A percentile compares a stretch with the other conserved stretches of the same genome.
Conservation (phyloP, 2,113 vertebrate species). For the Anas platyrhynchos region DNA sequence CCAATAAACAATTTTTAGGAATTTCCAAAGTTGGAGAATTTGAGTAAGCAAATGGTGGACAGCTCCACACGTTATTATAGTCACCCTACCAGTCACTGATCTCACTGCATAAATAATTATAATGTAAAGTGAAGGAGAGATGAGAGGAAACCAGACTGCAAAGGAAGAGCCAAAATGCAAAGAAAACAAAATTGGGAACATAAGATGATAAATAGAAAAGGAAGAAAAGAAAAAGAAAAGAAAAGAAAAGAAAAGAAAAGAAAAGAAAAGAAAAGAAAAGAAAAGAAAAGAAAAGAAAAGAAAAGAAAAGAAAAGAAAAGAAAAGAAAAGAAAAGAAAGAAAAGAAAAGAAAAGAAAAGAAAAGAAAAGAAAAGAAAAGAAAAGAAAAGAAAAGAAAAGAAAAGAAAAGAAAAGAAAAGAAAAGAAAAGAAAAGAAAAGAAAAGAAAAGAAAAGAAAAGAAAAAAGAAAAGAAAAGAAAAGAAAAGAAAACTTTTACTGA, state of each 20-base stretch:
- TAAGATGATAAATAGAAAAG: not conserved
- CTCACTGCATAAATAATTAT: not conserved
- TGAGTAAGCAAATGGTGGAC: not conserved
- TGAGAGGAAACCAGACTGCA: not conserved
- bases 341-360: too few relatives aligned
- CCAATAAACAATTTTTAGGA: not conserved
- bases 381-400: too few relatives aligned
- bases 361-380: too few relatives aligned
- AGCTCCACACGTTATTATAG: not conserved
- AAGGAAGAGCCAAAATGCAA: not conserved
- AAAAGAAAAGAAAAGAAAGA: too few relatives aligned
- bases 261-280: not conserved
- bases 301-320: too few relatives aligned
- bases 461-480: not conserved
- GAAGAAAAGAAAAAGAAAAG: not conserved
- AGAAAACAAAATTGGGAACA: not conserved
- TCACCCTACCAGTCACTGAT: not conserved
- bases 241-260: not conserved
- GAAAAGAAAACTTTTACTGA: not conserved
- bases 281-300: too few relatives aligned
- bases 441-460: too few relatives aligned
- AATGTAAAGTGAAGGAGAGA: not conserved
- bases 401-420: too few relatives aligned
- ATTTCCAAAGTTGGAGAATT: not conserved
- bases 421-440: too few relatives aligned